A percentile compares a stretch with the other conserved stretches of the same genome.
Evolutionary conservation across 2,888 invertebrate species (phyloP).

Genomic region (Eudasyphora cyanicolor): DNA sequence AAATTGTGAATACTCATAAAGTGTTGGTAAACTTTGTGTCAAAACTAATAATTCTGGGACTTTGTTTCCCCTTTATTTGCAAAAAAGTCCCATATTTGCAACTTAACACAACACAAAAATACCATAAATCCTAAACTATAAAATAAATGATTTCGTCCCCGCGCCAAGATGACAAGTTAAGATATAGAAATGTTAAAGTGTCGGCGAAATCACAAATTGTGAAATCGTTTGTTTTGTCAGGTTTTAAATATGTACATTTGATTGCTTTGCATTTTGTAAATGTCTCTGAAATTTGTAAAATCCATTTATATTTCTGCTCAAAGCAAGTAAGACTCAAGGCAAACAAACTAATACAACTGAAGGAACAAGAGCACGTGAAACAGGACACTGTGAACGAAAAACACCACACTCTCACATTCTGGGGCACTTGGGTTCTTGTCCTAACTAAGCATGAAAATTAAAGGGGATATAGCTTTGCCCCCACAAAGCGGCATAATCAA

Average conservation of each 20-base stretch:
- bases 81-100: too few relatives aligned
- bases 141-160: too few relatives aligned
- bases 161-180: too few relatives aligned
- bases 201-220: not conserved
- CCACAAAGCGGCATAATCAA: constrained; percentile 2
- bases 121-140: too few relatives aligned
- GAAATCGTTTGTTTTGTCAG: not conserved
- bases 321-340: not conserved
- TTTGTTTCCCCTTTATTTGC: too few relatives aligned
- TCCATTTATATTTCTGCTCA: not conserved
- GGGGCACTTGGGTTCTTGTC: not conserved
- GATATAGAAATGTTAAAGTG: too few relatives aligned
- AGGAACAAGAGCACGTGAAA: not conserved
- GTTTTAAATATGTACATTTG: not conserved
- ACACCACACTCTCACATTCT: not conserved
- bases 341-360: not conserved
- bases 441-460: not conserved
- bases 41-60: too few relatives aligned
- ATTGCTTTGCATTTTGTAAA: constrained; percentile 27
- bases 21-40: too few relatives aligned
- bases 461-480: not conserved
- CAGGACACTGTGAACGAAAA: not conserved
- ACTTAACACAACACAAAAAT: too few relatives aligned
- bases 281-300: not conserved
- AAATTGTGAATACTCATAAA: too few relatives aligned